A percentile compares a stretch with the other conserved stretches of the same genome.
Conservation (phyloP, 2,888 invertebrate genomes). For the Peribatodes rhomboidaria region DNA sequence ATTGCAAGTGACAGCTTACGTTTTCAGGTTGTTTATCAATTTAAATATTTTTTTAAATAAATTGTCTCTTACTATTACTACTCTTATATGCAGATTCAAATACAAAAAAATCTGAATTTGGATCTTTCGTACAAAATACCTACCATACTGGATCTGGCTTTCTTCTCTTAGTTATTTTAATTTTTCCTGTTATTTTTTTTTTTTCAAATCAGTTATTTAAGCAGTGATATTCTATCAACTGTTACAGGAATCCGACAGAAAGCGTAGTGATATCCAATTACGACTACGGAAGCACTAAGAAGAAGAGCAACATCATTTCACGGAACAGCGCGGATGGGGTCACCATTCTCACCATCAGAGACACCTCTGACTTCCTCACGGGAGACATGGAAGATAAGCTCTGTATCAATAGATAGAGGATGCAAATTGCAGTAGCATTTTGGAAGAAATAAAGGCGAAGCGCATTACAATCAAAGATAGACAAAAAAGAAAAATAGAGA, state of each 20-base stretch:
- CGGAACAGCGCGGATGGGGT: conserved; percentile 77
- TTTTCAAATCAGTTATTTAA: conserved; percentile 47
- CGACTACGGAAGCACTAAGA: conserved; percentile 82
- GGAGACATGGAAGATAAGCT: conserved; percentile 69
- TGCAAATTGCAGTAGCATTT: neutral
- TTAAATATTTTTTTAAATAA: too few species aligned
- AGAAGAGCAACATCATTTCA: conserved; percentile 77
- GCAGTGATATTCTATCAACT: conserved; percentile 69
- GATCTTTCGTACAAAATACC: too few species aligned
- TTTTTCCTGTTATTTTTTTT: conserved; percentile 25
- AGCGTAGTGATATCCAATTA: conserved; percentile 84
- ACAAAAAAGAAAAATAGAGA: neutral
- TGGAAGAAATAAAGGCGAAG: neutral
- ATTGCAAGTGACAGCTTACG: too few species aligned
- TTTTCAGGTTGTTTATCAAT: too few species aligned
- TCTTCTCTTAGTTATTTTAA: neutral
- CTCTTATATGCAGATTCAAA: too few species aligned
- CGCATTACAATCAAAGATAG: neutral
- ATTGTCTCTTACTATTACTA: too few species aligned
- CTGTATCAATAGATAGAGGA: conserved; percentile 71
- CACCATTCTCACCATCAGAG: conserved; percentile 77
- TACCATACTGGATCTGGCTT: neutral
- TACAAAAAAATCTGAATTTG: too few species aligned
- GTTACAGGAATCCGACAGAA: conserved; percentile 81
- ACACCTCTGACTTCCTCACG: conserved; percentile 71